Evolutionary conservation across 1,140 invertebrate species (phyloP).

Genomic region (Steinernema feltiae): DNA sequence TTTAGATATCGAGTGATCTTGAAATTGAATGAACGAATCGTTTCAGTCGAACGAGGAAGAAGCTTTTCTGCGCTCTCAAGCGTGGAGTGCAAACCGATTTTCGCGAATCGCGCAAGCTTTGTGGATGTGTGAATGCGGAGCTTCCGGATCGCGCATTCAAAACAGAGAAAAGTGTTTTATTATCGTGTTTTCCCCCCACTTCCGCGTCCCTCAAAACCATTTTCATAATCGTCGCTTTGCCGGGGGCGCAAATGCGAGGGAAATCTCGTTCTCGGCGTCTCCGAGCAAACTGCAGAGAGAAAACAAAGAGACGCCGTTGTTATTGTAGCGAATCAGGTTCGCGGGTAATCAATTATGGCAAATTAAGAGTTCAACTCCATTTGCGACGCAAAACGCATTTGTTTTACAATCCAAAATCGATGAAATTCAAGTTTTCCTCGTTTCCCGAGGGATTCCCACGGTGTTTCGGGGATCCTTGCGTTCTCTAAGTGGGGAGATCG

Average conservation of each 20-base stretch:
- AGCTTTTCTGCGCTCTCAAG: no score
- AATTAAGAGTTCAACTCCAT: constrained; percentile 11
- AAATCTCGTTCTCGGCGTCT: not conserved
- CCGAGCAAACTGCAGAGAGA: not conserved
- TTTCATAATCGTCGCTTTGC: not conserved
- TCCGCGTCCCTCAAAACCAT: not conserved
- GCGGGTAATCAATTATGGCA: not conserved
- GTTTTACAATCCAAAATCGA: not conserved
- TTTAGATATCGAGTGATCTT: no score
- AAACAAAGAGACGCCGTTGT: not conserved
- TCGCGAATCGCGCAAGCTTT: no score
- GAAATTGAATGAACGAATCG: no score
- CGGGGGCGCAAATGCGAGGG: not conserved
- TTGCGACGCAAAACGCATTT: not conserved
- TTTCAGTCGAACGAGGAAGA: no score
- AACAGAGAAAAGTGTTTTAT: not conserved
- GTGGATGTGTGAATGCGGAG: no score
- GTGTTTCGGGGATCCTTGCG: not conserved
- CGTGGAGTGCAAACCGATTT: no score
- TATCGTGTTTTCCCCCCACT: not conserved
- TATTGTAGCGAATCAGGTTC: constrained; percentile 9
- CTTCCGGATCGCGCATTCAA: no score
- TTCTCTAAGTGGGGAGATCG: not conserved
- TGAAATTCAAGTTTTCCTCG: not conserved
- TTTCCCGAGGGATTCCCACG: not conserved